These are phyloP conservation scores for Neuroterus valhalla DNA, from an alignment of 1,140 invertebrate species.

Conservation along the genomic window DNA sequence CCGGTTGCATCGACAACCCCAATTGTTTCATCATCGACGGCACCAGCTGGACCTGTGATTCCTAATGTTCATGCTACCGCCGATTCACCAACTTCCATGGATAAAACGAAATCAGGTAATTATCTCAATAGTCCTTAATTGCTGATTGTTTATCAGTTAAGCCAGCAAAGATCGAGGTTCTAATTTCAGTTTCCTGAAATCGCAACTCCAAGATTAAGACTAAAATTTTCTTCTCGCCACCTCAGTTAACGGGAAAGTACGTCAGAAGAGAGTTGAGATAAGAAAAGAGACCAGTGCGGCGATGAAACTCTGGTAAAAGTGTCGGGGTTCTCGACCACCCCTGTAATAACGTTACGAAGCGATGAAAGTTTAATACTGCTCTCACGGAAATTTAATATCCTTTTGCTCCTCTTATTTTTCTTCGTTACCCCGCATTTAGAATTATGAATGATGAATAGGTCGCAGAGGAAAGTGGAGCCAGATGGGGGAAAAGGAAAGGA, in stretches of 20 bases:
- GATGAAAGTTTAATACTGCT: conserved; percentile 61
- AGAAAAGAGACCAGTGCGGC: conserved; percentile 19
- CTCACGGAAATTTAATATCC: conserved; percentile 60
- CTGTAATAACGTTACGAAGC: conserved; percentile 58
- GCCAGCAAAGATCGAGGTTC: background rate
- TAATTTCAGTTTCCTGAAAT: conserved; percentile 23
- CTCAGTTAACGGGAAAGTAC: conserved; percentile 3
- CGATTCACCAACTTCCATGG: conserved; percentile 69
- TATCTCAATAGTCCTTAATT: background rate
- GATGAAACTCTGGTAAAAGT: conserved; percentile 49
- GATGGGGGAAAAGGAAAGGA: conserved; percentile 1
- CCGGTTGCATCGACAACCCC: conserved; percentile 64
- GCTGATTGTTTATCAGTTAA: conserved; percentile 29
- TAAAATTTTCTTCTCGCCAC: conserved; percentile 18
- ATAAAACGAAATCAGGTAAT: conserved; percentile 71
- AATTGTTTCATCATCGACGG: conserved; percentile 65
- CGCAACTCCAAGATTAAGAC: background rate
- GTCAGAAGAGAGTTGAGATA: background rate
- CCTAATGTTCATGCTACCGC: conserved; percentile 66
- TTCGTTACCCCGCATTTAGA: conserved; percentile 47
- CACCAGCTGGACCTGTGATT: conserved; percentile 54
- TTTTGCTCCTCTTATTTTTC: conserved; percentile 41
- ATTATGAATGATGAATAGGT: conserved; percentile 56
- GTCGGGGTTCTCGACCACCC: conserved; percentile 37
- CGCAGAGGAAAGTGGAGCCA: conserved; percentile 6